Evolutionary conservation across 64 coral and sea anemone species (phyloP).

Genomic region (Dendronephthya gigantea): DNA sequence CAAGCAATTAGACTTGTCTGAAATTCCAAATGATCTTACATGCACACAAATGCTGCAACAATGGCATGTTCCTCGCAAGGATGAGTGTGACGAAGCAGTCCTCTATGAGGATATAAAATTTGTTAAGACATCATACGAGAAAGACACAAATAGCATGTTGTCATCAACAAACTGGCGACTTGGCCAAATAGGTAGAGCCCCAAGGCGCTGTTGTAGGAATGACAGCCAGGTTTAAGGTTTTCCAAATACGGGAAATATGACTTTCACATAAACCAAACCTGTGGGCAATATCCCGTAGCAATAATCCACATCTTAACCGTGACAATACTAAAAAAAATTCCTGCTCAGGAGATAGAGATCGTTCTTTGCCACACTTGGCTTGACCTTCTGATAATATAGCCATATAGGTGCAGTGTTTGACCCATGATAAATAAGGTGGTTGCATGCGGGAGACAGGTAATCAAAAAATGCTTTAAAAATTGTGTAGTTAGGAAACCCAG

Average conservation of each 20-base stretch:
- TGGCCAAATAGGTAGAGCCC: constrained; percentile 36
- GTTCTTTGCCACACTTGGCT: not conserved
- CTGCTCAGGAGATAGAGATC: not conserved
- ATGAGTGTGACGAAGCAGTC: too few species aligned
- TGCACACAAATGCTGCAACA: too few species aligned
- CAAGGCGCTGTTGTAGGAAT: constrained; percentile 20
- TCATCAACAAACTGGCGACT: constrained; percentile 25
- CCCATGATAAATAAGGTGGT: not conserved
- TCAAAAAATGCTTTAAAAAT: not conserved
- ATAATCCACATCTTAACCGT: not conserved
- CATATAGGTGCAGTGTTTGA: not conserved
- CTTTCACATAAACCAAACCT: not conserved
- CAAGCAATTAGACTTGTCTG: not conserved
- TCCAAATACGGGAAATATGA: constrained; percentile 7
- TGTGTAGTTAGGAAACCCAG: too few species aligned
- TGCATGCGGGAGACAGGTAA: not conserved
- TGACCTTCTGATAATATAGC: not conserved
- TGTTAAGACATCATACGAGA: too few species aligned
- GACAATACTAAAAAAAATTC: not conserved
- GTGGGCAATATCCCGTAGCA: not conserved
- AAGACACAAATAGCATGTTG: too few species aligned
- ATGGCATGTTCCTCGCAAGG: too few species aligned
- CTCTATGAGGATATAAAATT: too few species aligned
- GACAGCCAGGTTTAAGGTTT: constrained; percentile 38
- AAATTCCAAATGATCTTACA: too few species aligned